Evolutionary conservation across 2,113 vertebrate genomes (phyloP), one percentile per base, ranked within the genome.

Genomic region (Thomomys bottae): DNA sequence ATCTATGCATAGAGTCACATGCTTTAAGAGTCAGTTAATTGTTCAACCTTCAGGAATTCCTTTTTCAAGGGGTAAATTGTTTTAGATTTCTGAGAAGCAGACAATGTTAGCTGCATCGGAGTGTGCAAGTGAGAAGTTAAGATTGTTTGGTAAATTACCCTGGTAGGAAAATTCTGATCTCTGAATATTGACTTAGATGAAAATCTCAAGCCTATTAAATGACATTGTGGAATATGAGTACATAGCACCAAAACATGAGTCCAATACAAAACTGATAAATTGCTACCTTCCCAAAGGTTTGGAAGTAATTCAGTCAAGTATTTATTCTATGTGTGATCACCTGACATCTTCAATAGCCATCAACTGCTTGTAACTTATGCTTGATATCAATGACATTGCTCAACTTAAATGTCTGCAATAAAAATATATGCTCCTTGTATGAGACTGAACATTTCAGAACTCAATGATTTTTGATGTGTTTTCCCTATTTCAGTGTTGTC

Each of bases 321-420:
- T 87, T 21, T 73, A 23, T 24, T 11, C 0, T 18, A 20, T 30
- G 3, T 49, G 63, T n/a, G 36, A 67, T 24, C 3, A 71, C 49
- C 26, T 21, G 75, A 11, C 59, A 34, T 66, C 26, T 77, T 36
- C 17, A 88, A 3, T 73, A 81, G 54, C 72, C 23, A 72, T 36
- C 68, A 83, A 72, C 77, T 73, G 10, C 3, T 81, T 61, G n/a
- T 42, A 40, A 34, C 54, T 89, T 45, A 54, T 54, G 49, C 49
- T 54, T 54, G 49, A 54, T 15, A 54, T 54, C 4, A 87, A 67
- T 88, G 88, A 64, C 24, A 64, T 94, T 32, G 24, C 36, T 36
- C 26, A 75, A 64, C 12, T 92, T 63, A 77, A 92, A 36, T 77
- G 70, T 77, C 83, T 81, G 30, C 75, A 89, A 81, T 76, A 86